These are phyloP conservation scores for Gymnoscopelus microlampas DNA, from an alignment of 2,797 vertebrate species.

Conservation along the genomic window DNA sequence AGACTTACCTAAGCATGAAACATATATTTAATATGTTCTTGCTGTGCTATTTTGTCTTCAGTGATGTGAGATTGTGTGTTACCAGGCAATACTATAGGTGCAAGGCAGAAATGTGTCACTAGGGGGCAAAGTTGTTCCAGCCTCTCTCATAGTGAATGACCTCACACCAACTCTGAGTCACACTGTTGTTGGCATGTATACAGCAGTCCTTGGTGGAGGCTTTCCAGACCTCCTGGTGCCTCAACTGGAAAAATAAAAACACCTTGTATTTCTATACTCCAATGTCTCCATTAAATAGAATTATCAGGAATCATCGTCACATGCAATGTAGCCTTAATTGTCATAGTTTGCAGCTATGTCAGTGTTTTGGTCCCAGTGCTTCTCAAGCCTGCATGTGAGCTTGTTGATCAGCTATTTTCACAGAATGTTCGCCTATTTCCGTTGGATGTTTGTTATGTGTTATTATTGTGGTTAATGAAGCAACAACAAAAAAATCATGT, in stretches of 20 bases:
- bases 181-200: not conserved
- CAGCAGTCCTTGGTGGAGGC: slow-evolving; percentile 7
- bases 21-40: no score
- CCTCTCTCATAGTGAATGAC: slow-evolving; percentile 45
- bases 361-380: no score
- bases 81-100: slow-evolving; percentile 3
- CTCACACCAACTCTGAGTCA: slow-evolving; percentile 47
- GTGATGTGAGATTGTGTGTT: not conserved
- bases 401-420: no score
- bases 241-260: slow-evolving; percentile 25
- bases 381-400: no score
- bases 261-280: not conserved
- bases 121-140: slow-evolving; percentile 78
- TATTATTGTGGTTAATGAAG: no score
- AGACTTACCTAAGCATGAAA: no score
- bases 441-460: no score
- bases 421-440: no score
- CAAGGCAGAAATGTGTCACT: slow-evolving; percentile 59
- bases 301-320: not conserved
- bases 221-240: slow-evolving; percentile 14
- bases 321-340: no score
- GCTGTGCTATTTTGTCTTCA: no score
- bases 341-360: no score
- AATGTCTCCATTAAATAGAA: not conserved
- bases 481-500: no score